Conservation (phyloP, 2,888 invertebrate genomes). For the Pristionchus fissidentatus region DNA sequence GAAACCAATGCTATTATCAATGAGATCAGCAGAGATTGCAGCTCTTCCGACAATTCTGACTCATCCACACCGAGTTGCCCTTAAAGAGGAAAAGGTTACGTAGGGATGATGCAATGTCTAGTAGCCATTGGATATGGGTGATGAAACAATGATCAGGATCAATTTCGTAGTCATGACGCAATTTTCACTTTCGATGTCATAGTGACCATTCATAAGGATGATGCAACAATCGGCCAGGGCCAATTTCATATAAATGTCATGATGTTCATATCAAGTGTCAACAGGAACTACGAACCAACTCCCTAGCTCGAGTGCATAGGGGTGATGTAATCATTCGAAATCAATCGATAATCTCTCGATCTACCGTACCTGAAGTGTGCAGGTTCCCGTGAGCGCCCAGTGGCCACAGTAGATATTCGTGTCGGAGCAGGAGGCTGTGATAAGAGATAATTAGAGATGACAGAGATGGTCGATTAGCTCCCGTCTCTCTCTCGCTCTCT, state of each 20-base stretch:
- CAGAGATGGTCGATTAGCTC: background rate
- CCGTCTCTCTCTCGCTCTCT: background rate
- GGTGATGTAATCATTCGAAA: too few species aligned
- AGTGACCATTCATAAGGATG: too few species aligned
- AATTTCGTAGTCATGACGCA: too few species aligned
- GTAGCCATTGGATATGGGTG: too few species aligned
- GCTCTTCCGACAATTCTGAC: slow-evolving; percentile 46
- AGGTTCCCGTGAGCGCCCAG: slow-evolving; percentile 32
- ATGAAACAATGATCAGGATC: too few species aligned
- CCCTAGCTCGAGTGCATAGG: too few species aligned
- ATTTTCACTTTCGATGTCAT: too few species aligned
- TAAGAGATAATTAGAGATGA: slow-evolving; percentile 35
- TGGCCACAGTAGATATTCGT: slow-evolving; percentile 42
- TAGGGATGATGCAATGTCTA: slow-evolving; percentile 22
- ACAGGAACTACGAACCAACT: too few species aligned
- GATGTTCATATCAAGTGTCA: too few species aligned
- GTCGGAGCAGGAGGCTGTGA: slow-evolving; percentile 17
- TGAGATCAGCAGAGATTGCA: slow-evolving; percentile 39
- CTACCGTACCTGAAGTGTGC: slow-evolving; percentile 21
- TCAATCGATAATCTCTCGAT: too few species aligned
- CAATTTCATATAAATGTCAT: too few species aligned
- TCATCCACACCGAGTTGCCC: slow-evolving; percentile 44
- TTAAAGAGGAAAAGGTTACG: background rate
- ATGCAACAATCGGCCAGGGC: too few species aligned
- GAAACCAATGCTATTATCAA: background rate